Evolutionary conservation across 2,888 invertebrate genomes (phyloP).

Genomic region (Plutella xylostella): DNA sequence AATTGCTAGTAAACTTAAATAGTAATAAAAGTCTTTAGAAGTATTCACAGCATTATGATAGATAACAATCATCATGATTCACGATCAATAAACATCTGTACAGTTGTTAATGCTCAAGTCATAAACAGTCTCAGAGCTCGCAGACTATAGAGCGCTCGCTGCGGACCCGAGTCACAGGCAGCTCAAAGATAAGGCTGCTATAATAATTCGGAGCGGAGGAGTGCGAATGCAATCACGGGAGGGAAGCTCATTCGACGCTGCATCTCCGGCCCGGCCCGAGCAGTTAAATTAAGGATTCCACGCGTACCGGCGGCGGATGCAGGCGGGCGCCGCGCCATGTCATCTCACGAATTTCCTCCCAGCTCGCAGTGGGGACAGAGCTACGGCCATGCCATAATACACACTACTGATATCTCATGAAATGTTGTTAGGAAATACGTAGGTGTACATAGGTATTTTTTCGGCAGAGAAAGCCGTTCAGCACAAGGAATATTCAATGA

Average conservation of each 20-base stretch:
- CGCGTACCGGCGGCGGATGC: conserved; percentile 25
- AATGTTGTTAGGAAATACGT: neutral
- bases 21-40: too few species aligned
- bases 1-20: too few species aligned
- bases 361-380: neutral
- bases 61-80: too few species aligned
- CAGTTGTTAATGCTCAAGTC: too few species aligned
- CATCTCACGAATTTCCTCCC: conserved; percentile 12
- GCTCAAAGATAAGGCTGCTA: conserved; percentile 1
- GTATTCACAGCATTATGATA: too few species aligned
- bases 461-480: conserved; percentile 1
- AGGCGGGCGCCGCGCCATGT: conserved; percentile 3
- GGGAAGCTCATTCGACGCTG: conserved; percentile 57
- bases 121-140: too few species aligned
- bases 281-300: conserved; percentile 55
- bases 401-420: neutral
- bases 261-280: conserved; percentile 42
- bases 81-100: too few species aligned
- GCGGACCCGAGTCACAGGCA: too few species aligned
- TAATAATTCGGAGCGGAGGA: conserved; percentile 39
- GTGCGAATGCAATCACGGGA: conserved; percentile 59
- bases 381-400: neutral
- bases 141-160: too few species aligned
- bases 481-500: conserved; percentile 31
- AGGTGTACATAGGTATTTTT: neutral